These are phyloP conservation scores for Griposia aprilina DNA, from an alignment of 2,888 invertebrate genomes.

Conservation along the genomic window DNA sequence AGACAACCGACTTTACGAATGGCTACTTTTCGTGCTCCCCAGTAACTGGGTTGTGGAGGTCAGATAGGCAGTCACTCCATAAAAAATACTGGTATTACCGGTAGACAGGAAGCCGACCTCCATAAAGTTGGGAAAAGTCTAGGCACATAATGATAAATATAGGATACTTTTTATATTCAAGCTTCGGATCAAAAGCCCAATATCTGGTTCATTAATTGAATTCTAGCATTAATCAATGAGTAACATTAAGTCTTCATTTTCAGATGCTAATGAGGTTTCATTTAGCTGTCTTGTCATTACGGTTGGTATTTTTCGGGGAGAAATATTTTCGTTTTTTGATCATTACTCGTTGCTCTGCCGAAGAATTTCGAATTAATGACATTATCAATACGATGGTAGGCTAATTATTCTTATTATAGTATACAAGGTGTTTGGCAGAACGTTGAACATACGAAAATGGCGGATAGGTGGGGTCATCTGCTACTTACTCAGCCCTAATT, in stretches of 20 bases:
- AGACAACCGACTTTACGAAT: neutral
- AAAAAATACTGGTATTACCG: too few relatives aligned
- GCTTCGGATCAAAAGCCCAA: neutral
- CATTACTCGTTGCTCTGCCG: constrained; percentile 11
- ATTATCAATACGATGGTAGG: neutral
- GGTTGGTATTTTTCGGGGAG: neutral
- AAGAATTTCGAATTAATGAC: neutral
- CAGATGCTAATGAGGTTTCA: constrained; percentile 8
- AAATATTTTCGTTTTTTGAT: constrained; percentile 8
- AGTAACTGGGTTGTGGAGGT: neutral
- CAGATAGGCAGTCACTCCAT: neutral
- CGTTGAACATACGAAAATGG: too few relatives aligned
- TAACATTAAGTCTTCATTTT: neutral
- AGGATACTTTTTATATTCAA: neutral
- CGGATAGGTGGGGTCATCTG: too few relatives aligned
- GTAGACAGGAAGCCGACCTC: neutral
- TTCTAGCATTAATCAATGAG: neutral
- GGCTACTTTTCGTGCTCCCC: neutral
- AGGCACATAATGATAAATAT: neutral
- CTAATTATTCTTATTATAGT: too few relatives aligned
- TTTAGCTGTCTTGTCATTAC: neutral
- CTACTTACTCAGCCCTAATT: too few relatives aligned
- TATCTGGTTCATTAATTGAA: neutral
- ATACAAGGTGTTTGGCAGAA: too few relatives aligned
- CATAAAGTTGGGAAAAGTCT: neutral